Evolutionary conservation across 2,113 vertebrate species (phyloP), one percentile per base, ranked within the genome.

Genomic region (Calyptomena viridis): DNA sequence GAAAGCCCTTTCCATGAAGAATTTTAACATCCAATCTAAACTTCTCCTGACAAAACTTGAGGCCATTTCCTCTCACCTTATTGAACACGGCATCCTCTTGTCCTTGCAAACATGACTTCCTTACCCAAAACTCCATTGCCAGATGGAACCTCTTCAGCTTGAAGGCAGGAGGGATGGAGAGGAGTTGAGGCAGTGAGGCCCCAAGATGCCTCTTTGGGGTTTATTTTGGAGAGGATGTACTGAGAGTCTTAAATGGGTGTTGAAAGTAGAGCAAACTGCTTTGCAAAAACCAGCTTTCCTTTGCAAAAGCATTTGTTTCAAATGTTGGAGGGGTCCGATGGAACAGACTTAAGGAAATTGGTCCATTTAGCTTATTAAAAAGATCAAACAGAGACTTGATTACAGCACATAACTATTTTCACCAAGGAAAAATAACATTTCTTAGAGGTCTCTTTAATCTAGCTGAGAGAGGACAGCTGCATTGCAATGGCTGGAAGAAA

Each of bases 371-470:
- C 20, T 95, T 64, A 87, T 96, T 90, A 77, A 60, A 86, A 88
- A 94, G 94, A 94, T 95, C 85, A 95, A 95, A 93, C 49, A 53
- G 52, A 60, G 44, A 8, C 56, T 84, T 92, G 88, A 93, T 96
- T 96, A 60, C 40, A 69, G 40, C 56, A 60, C 21, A 6, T 52
- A 75, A 91, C 64, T 86, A 68, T 96, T 93, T 94, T 97, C 76
- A 75, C 52, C 0, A 0, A 85, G 77, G 40, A 95, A 91, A 92
- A 95, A 96, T 86, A 96, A 60, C 71, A 84, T 80, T 21, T 90
- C 90, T 90, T 86, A 92, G 60, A 93, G 12, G 10, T 35, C 49
- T 88, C 60, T 95, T 93, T 92, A 84, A 94, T 90, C 79, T 56
- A n/a, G 72, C 78, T 5, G 3, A 68, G 81, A 94, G 59, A 89